These are phyloP conservation scores for Nymphicus hollandicus DNA, from an alignment of 2,113 vertebrate genomes.

Conservation along the genomic window DNA sequence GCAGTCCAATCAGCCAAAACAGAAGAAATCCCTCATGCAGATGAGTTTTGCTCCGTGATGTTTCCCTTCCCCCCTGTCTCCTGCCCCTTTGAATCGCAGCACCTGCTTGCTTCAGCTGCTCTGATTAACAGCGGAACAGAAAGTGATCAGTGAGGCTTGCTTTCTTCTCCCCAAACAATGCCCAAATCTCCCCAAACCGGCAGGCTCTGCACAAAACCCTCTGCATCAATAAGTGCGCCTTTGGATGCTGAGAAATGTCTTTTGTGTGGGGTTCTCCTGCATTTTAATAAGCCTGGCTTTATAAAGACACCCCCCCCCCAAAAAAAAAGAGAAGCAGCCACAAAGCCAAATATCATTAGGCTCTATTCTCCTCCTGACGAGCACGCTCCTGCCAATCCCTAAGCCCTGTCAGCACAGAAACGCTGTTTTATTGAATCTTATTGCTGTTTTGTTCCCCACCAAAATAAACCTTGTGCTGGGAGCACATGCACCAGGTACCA, in stretches of 20 bases:
- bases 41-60: neutral
- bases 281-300: conserved; percentile 61
- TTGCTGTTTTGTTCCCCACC: conserved; percentile 32
- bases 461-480: neutral
- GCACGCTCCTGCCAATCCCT: neutral
- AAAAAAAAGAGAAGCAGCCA: neutral
- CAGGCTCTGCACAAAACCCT: neutral
- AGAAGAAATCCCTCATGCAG: neutral
- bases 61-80: neutral
- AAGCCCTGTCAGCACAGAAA: conserved; percentile 22
- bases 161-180: conserved; percentile 57
- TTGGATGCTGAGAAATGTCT: conserved; percentile 23
- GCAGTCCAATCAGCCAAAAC: neutral
- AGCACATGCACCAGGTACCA: too few relatives aligned
- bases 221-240: conserved; percentile 5
- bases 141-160: conserved; percentile 35
- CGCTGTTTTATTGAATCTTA: neutral
- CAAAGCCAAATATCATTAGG: conserved; percentile 68
- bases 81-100: neutral
- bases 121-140: conserved; percentile 33
- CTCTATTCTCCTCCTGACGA: conserved; percentile 44
- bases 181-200: conserved; percentile 18
- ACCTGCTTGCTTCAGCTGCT: conserved; percentile 60
- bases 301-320: neutral
- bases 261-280: conserved; percentile 56